Evolutionary conservation across 2,888 invertebrate genomes (phyloP), one percentile per base, ranked within the genome.

Genomic region (Koerneria pararmatus): DNA sequence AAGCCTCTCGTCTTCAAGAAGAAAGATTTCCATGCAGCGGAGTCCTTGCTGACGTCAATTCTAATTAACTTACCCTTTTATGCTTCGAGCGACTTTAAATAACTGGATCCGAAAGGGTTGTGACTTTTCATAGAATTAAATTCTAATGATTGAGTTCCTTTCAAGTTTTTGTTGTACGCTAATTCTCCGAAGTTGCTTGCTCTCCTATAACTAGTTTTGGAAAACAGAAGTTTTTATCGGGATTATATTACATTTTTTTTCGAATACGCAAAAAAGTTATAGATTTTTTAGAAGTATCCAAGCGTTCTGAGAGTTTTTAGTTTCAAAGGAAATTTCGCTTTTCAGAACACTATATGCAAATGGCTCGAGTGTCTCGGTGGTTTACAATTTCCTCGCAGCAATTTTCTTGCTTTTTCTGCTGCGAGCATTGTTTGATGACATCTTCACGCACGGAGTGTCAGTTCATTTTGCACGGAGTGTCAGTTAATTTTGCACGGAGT

Each of bases 351-450:
- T 53, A 11, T 68, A 72, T 54, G 68, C 74, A 31, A 67, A 70
- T 48, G 69, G 74, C 19, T 70, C 71, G 19, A 70, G 74, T 53
- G 73, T 71, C 65, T 72, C 74, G n/a, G 72, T 80, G 27, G 68
- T 79, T 11, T 79, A 75, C 72, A 81, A 81, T 66, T 78, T 79
- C 46, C 73, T 80, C 62, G 67, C 73, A 35, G 78, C 74, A n/a
- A 70, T 74, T 27, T 81, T 81, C 65, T 64, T 76, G 2, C 70
- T 81, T 6, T 71, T 74, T 48, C 67, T 76, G 37, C 71, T 81
- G 11, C 68, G 77, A 32, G 78, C 80, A 6, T 63, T 76, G 24
- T 60, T 76, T 29, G 75, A 76, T 58, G 80, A 80, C 58, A 70
- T 77, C 54, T 62, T 78, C 37, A 70, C 72, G 6, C 73, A 80